Evolutionary conservation across 1,140 invertebrate species (phyloP).

Genomic region (Drosophila fuyamai): DNA sequence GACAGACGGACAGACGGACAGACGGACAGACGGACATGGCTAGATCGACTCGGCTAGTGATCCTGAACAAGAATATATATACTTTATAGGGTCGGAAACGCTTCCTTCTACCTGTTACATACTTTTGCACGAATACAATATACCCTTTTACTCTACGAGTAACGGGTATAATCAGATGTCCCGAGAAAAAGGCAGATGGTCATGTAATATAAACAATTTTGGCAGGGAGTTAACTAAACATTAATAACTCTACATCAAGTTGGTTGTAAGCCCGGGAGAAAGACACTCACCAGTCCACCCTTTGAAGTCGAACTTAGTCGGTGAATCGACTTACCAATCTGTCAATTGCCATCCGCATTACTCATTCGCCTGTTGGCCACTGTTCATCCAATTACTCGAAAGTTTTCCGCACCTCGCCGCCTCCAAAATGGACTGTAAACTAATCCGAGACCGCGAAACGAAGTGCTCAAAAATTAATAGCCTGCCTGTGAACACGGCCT

Average conservation of each 20-base stretch:
- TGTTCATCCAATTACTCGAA: slow-evolving; percentile 37
- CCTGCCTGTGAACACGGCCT: slow-evolving; percentile 35
- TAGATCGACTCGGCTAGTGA: too few species aligned
- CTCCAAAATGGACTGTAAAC: slow-evolving; percentile 41
- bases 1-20: too few species aligned
- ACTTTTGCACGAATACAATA: too few species aligned
- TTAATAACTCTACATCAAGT: not conserved
- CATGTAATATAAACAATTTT: too few species aligned
- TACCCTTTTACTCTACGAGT: too few species aligned
- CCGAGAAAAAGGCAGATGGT: too few species aligned
- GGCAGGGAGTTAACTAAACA: not conserved
- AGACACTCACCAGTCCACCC: not conserved
- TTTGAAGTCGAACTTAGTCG: not conserved
- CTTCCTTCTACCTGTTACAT: too few species aligned
- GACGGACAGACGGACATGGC: too few species aligned
- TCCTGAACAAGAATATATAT: too few species aligned
- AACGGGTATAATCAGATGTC: too few species aligned
- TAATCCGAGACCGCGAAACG: slow-evolving; percentile 68
- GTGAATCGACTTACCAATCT: slow-evolving; percentile 14
- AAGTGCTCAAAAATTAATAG: slow-evolving; percentile 78
- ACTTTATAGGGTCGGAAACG: too few species aligned
- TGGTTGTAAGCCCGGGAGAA: not conserved
- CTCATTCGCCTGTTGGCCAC: slow-evolving; percentile 25
- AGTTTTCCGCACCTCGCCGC: not conserved
- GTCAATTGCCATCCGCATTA: slow-evolving; percentile 37